phyloP scores from a whole-genome alignment of 2,113 vertebrate genomes.

The Cricetomys ansorgei region DNA sequence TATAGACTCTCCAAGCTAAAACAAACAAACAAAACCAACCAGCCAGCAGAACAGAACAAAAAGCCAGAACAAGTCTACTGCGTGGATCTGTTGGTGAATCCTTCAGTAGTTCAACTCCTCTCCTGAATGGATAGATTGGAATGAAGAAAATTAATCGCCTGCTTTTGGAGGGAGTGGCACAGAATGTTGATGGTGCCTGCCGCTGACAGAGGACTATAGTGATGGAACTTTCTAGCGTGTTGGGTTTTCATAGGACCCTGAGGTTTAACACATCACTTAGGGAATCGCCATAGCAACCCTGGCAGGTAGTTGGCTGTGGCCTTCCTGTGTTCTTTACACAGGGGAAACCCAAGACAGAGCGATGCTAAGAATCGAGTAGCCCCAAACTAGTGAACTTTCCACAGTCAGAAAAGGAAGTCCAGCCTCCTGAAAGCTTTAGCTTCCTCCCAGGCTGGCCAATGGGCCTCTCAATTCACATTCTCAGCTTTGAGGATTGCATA shows the following conservation, averaged over 20 bases:
- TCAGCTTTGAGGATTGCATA: not conserved
- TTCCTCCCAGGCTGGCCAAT: not conserved
- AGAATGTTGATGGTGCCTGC: not conserved
- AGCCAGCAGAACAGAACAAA: no score
- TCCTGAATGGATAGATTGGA: not conserved
- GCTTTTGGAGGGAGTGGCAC: not conserved
- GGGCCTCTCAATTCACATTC: not conserved
- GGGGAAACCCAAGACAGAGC: not conserved
- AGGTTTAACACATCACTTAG: not conserved
- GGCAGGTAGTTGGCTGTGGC: not conserved
- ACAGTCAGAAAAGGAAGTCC: conserved; percentile 23
- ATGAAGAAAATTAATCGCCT: not conserved
- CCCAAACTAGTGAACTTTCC: not conserved
- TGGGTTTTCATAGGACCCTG: not conserved
- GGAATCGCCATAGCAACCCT: not conserved
- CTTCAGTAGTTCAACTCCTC: not conserved
- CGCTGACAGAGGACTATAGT: not conserved
- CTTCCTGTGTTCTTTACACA: not conserved
- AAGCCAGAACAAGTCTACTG: not conserved
- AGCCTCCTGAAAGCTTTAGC: accelerated
- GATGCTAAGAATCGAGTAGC: not conserved
- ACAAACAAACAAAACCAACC: no score
- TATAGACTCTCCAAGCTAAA: not conserved
- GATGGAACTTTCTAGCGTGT: accelerated
- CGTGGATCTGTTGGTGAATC: not conserved